Evolutionary conservation across 2,888 invertebrate genomes (phyloP).

Genomic region (Synergus laeviventris): DNA sequence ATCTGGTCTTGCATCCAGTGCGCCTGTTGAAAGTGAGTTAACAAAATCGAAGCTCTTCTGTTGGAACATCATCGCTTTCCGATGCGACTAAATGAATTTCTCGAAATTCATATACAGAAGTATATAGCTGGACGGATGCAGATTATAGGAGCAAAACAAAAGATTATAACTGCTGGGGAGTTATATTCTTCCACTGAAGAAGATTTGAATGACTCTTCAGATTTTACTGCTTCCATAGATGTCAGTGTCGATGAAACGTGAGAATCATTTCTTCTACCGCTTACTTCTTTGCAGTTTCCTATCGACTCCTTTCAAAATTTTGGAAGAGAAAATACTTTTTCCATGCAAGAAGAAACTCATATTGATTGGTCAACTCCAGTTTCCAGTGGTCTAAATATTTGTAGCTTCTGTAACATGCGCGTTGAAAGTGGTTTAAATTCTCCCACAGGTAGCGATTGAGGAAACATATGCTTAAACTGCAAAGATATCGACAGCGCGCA

Average conservation of each 20-base stretch:
- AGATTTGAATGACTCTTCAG: not conserved
- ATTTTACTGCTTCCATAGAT: not conserved
- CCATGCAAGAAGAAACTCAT: no score
- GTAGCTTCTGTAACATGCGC: not conserved
- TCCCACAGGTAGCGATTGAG: not conserved
- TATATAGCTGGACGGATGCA: not conserved
- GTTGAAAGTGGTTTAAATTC: not conserved
- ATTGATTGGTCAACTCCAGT: no score
- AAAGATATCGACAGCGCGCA: not conserved
- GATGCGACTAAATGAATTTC: not conserved
- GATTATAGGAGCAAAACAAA: not conserved
- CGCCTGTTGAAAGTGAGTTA: not conserved
- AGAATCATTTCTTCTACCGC: no score
- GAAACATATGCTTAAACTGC: not conserved
- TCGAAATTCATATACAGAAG: not conserved
- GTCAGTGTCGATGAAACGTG: not conserved
- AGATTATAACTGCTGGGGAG: not conserved
- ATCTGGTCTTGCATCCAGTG: not conserved
- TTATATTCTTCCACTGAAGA: not conserved
- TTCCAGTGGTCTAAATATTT: no score
- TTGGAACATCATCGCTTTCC: not conserved
- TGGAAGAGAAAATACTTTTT: no score
- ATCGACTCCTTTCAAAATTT: no score
- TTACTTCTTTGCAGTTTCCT: no score
- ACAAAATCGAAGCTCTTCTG: not conserved